phyloP scores from a whole-genome alignment of 2,113 vertebrate genomes.

The Steatornis caripensis region DNA sequence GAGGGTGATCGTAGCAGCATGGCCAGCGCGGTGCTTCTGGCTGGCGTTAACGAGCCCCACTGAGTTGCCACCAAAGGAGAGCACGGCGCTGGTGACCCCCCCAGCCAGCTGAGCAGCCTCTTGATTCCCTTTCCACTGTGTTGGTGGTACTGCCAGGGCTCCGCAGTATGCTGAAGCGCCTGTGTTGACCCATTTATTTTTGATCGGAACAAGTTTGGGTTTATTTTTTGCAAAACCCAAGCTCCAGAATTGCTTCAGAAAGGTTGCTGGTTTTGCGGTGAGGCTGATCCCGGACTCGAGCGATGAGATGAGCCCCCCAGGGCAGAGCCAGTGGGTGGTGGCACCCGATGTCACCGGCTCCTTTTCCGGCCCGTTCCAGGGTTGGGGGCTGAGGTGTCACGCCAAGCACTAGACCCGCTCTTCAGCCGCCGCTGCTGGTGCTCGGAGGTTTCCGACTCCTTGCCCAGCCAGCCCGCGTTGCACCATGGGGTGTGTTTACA shows the following conservation, averaged over 20 bases:
- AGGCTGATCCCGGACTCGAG: not conserved
- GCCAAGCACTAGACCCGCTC: not conserved
- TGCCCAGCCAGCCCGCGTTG: not conserved
- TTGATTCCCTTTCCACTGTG: not conserved
- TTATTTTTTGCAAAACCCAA: not conserved
- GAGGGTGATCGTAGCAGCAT: not conserved
- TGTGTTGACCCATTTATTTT: not conserved
- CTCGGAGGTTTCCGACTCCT: accelerated
- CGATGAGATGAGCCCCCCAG: not conserved
- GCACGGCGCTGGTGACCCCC: not conserved
- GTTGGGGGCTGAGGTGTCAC: not conserved
- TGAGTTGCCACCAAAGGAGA: not conserved
- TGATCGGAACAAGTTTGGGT: not conserved
- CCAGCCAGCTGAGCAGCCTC: not conserved
- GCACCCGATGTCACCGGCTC: accelerated
- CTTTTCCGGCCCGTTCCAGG: not conserved
- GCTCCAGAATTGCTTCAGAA: not conserved
- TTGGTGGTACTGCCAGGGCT: not conserved
- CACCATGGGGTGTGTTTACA: accelerated
- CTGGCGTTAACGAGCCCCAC: not conserved
- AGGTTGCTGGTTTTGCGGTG: accelerated
- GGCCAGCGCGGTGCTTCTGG: not conserved
- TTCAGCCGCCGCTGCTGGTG: not conserved
- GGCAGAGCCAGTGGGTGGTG: not conserved
- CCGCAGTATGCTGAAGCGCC: not conserved